Conservation (phyloP, 2,888 invertebrate genomes). For the Seira ritae region DNA sequence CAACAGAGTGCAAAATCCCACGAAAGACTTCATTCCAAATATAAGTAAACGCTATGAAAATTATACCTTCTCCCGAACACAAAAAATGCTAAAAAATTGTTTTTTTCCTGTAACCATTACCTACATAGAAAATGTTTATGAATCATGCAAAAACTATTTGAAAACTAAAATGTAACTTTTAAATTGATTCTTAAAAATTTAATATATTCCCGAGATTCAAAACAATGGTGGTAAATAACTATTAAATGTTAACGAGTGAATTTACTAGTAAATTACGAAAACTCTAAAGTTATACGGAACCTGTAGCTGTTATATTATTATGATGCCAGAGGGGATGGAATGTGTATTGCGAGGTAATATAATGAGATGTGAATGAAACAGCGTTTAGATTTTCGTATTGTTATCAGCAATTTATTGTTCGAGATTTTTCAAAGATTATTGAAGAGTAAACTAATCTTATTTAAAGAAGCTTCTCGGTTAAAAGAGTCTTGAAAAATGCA, state of each 20-base stretch:
- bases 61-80: neutral
- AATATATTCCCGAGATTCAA: constrained; percentile 56
- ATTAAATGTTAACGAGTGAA: constrained; percentile 41
- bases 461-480: no score
- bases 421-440: neutral
- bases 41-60: constrained; percentile 51
- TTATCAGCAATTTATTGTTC: neutral
- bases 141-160: constrained; percentile 25
- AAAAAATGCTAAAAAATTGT: neutral
- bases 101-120: constrained; percentile 1
- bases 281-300: neutral
- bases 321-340: no score
- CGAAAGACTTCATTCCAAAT: constrained; percentile 69
- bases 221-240: constrained; percentile 62
- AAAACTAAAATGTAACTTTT: neutral
- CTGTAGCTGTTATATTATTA: no score
- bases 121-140: constrained; percentile 2
- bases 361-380: no score
- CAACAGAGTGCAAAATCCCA: constrained; percentile 68
- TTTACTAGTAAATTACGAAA: constrained; percentile 6
- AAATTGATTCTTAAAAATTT: neutral
- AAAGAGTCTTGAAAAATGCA: no score
- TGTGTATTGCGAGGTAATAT: no score
- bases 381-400: neutral
- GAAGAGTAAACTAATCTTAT: no score